Evolutionary conservation across 2,797 vertebrate species (phyloP).

Genomic region (Anguilla marmorata): DNA sequence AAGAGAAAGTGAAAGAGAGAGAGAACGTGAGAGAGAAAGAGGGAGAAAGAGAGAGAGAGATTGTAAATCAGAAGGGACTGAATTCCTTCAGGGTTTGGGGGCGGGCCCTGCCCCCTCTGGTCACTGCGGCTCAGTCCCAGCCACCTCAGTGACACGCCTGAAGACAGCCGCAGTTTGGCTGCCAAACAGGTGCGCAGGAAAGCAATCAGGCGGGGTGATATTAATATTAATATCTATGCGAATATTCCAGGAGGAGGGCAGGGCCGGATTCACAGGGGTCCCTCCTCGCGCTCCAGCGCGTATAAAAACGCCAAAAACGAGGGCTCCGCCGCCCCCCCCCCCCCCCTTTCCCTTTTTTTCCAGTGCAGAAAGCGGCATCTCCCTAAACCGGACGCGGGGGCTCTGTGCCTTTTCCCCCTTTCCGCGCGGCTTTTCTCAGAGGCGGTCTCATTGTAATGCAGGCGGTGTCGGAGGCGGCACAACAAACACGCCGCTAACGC

Average conservation of each 20-base stretch:
- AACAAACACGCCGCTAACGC: not conserved
- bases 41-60: not conserved
- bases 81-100: no score
- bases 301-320: not conserved
- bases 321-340: not conserved
- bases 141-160: not conserved
- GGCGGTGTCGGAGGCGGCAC: not conserved
- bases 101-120: not conserved
- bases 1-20: not conserved
- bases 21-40: not conserved
- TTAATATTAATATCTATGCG: slow-evolving; percentile 1
- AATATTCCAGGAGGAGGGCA: not conserved
- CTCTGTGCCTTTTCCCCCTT: not conserved
- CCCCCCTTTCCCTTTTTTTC: no score
- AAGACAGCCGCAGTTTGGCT: not conserved
- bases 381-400: not conserved
- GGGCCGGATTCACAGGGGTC: not conserved
- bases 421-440: not conserved
- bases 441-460: not conserved
- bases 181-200: not conserved
- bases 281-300: not conserved
- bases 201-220: slow-evolving; percentile 8
- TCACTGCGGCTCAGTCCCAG: not conserved
- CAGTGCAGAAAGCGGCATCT: not conserved
- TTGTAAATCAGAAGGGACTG: not conserved